These are phyloP conservation scores for Gandaritis pyraliata DNA, from an alignment of 2,888 invertebrate species.

Conservation along the genomic window DNA sequence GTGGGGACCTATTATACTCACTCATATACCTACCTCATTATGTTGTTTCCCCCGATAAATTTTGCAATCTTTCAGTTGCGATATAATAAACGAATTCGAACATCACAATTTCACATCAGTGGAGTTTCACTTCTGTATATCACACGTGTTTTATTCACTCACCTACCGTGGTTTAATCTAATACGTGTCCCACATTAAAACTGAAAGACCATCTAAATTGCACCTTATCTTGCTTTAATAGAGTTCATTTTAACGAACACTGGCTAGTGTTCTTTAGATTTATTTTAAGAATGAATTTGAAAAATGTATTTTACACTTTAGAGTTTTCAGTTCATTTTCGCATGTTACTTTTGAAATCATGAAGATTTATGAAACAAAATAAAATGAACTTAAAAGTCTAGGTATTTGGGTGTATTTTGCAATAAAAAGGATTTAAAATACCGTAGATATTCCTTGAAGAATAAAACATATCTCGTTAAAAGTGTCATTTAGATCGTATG, in stretches of 20 bases:
- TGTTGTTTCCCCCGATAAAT: too few relatives aligned
- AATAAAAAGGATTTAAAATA: not conserved
- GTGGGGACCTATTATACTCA: too few relatives aligned
- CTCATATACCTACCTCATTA: too few relatives aligned
- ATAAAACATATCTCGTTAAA: conserved; percentile 15
- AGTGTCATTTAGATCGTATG: conserved; percentile 21
- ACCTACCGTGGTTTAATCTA: conserved; percentile 26
- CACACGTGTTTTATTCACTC: conserved; percentile 8
- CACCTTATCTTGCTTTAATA: conserved; percentile 9
- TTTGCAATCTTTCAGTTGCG: too few relatives aligned
- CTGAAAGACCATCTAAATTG: conserved; percentile 6
- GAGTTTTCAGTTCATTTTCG: conserved; percentile 23
- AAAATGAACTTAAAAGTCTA: not conserved
- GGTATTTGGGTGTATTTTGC: not conserved
- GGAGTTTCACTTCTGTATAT: conserved; percentile 19
- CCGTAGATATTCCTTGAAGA: conserved; percentile 10
- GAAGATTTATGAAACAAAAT: not conserved
- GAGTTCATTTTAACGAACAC: conserved; percentile 14
- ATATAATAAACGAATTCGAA: too few relatives aligned
- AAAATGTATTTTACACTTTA: conserved; percentile 19
- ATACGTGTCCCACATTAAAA: conserved; percentile 28
- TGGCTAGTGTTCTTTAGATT: conserved; percentile 11
- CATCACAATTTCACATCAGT: too few relatives aligned
- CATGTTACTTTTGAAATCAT: conserved; percentile 3
- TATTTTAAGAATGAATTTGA: conserved; percentile 10